These are phyloP conservation scores for Ornithorhynchus anatinus DNA, from an alignment of 2,113 vertebrate species.

Conservation along the genomic window DNA sequence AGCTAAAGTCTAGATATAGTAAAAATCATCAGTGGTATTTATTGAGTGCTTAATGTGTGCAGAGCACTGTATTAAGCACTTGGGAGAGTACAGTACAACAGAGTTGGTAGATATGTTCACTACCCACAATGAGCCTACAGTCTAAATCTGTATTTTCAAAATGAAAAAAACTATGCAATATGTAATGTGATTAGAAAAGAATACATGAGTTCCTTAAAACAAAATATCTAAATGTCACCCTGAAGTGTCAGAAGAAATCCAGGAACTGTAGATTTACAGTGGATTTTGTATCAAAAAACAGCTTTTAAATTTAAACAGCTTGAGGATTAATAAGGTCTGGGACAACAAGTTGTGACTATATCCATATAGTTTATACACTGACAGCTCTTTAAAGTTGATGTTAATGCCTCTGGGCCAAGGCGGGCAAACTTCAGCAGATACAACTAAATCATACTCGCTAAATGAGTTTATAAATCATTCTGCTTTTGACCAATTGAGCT, in stretches of 20 bases:
- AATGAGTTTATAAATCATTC: conserved; percentile 47
- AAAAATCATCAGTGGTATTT: too few relatives aligned
- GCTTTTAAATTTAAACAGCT: conserved; percentile 61
- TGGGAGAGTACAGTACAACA: too few relatives aligned
- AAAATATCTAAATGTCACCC: conserved; percentile 55
- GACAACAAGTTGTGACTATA: conserved; percentile 65
- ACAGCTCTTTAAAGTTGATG: conserved; percentile 59
- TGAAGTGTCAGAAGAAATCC: conserved; percentile 57
- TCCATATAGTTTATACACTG: conserved; percentile 51
- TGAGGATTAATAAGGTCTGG: conserved; percentile 62
- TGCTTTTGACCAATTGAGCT: not conserved
- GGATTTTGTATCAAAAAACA: conserved; percentile 55
- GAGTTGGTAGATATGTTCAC: too few relatives aligned
- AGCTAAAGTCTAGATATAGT: conserved; percentile 30
- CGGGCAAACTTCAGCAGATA: conserved; percentile 43
- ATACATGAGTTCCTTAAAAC: conserved; percentile 44
- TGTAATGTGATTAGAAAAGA: conserved; percentile 62
- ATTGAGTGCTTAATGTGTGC: too few relatives aligned
- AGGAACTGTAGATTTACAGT: conserved; percentile 47
- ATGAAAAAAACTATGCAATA: conserved; percentile 44
- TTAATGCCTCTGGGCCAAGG: conserved; percentile 50
- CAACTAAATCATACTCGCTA: conserved; percentile 46
- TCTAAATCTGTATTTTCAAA: too few relatives aligned
- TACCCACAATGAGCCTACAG: too few relatives aligned
- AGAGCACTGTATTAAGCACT: too few relatives aligned